Base-by-base conservation (phyloP, 2,888 invertebrate genomes). In the Dryocosmus kuriphilus region DNA sequence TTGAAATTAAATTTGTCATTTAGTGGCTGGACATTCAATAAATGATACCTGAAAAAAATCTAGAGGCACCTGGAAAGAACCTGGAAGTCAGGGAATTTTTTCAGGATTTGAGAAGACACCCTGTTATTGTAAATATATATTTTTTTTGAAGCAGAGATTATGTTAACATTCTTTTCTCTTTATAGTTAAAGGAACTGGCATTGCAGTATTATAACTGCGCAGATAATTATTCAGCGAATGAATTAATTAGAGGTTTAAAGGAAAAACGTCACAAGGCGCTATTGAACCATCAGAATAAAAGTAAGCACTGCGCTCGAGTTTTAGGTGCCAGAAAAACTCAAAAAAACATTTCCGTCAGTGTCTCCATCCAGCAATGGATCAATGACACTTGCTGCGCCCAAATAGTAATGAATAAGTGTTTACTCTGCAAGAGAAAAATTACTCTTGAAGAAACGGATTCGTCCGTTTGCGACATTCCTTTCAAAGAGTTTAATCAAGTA, bases 201-300 rank as follows among this genome's bases (percentile, higher is more conserved):
- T 92, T 96, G 88, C 95, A 95, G 84, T 96, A 96, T 90, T 93
- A 94, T 87, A 95, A 94, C 88, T 96, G 96, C 87, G 93, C 93
- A 60, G 93, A 93, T 81, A 93, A 93, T 80, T 89, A 90, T 32
- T 90, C 91, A 79, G 92, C 93, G 60, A 88, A 90, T 1, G 92
- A 93, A 81, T 88, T 94, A 76, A 88, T 92, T 4, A 91, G 92
- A 51, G 92, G 92, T 82, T 92, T 94, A 81, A 91, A 92, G 61
- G 35, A 82, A 30, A 89, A 85, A 78, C 85, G 88, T 16, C 77
- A 75, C 0, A 77, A 84, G 4, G 88, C 89, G 2, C 67, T 84
- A 27, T 22, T 38, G 1, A 75, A 77, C 24, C 86, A 89, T 75
- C 82, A 79, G 1, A 82, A 86, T 35, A 84, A 76, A 65, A 86